A percentile compares a stretch with the other conserved stretches of the same genome.
These are phyloP conservation scores for Philereme vetulata DNA, from an alignment of 2,888 invertebrate species.

Conservation along the genomic window DNA sequence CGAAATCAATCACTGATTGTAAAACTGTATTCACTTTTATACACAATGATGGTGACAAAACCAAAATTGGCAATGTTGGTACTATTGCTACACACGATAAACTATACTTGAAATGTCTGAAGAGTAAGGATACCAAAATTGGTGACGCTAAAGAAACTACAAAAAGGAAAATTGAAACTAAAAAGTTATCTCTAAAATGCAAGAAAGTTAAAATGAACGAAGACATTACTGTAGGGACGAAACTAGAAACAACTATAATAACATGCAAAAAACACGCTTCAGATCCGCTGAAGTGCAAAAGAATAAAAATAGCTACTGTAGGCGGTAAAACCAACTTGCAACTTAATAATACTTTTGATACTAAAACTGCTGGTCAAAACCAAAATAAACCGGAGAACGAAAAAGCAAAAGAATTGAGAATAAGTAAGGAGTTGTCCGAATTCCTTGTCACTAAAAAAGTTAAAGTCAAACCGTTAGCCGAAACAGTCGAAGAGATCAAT, in stretches of 20 bases:
- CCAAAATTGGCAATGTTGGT: slow-evolving; percentile 25
- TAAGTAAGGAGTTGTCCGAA: slow-evolving; percentile 8
- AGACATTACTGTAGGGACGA: not conserved
- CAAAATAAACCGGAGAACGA: not conserved
- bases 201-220: slow-evolving; percentile 11
- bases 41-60: slow-evolving; percentile 11
- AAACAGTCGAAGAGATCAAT: slow-evolving; percentile 2
- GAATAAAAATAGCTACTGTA: slow-evolving; percentile 10
- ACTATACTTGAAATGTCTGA: slow-evolving; percentile 8
- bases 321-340: slow-evolving; percentile 1
- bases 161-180: slow-evolving; percentile 1
- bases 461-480: not conserved
- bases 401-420: slow-evolving; percentile 9
- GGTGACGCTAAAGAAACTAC: not conserved
- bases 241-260: slow-evolving; percentile 1
- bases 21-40: slow-evolving; percentile 2
- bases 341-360: slow-evolving; percentile 2
- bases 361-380: not conserved
- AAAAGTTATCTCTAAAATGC: not conserved
- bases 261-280: slow-evolving; percentile 23
- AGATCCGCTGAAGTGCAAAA: slow-evolving; percentile 25
- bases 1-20: slow-evolving; percentile 3
- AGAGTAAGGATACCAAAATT: not conserved
- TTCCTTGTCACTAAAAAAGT: slow-evolving; percentile 18
- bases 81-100: not conserved